These are phyloP conservation scores for Sylvietta virens DNA, from an alignment of 2,113 vertebrate species.

Conservation along the genomic window DNA sequence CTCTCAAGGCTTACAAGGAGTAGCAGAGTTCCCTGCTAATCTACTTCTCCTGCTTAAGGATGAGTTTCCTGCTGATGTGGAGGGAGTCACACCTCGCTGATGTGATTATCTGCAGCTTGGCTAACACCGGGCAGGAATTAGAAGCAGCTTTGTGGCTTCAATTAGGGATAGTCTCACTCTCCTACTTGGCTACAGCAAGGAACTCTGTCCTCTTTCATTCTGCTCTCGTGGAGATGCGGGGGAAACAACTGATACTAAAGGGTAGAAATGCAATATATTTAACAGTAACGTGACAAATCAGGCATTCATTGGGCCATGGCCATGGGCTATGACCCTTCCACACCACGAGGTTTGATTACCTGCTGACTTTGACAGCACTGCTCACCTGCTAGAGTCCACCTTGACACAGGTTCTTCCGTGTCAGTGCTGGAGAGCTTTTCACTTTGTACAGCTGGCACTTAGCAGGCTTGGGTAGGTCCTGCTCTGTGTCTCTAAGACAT, in stretches of 20 bases:
- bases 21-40: conserved; percentile 24
- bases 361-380: background rate
- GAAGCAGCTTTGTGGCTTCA: background rate
- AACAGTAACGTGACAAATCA: background rate
- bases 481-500: background rate
- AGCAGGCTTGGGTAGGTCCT: background rate
- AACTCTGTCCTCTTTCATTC: background rate
- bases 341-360: background rate
- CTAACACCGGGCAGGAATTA: background rate
- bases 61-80: background rate
- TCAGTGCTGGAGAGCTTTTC: background rate
- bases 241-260: background rate
- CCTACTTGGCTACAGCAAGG: background rate
- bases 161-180: background rate
- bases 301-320: background rate
- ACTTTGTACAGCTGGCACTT: background rate
- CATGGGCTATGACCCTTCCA: background rate
- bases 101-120: background rate
- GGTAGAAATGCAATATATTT: background rate
- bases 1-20: background rate
- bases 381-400: background rate
- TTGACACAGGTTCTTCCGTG: background rate
- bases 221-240: background rate
- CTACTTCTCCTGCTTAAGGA: conserved; percentile 6
- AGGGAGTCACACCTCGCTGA: background rate